phyloP scores from a whole-genome alignment of 2,113 vertebrate genomes.

The Chionomys nivalis region DNA sequence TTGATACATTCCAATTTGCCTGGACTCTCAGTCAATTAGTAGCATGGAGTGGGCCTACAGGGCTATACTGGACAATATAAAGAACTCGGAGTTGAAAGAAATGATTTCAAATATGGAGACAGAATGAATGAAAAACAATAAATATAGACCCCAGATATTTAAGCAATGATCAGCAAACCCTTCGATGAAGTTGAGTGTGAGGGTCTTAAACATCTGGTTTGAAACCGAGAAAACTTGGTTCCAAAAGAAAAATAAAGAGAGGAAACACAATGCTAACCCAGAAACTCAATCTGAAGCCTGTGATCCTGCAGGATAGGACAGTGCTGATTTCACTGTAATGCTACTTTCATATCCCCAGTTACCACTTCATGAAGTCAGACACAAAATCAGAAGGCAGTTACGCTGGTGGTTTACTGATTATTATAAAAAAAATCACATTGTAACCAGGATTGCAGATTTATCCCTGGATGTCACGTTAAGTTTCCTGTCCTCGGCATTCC shows the following conservation, averaged over 20 bases:
- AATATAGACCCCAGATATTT: not conserved
- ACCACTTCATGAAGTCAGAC: not conserved
- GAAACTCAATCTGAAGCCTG: not conserved
- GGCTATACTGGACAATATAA: not conserved
- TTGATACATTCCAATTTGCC: not conserved
- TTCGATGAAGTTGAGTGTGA: not conserved
- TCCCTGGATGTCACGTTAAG: not conserved
- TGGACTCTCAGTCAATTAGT: no score
- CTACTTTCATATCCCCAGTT: not conserved
- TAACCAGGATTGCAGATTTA: not conserved
- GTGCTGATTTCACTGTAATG: not conserved
- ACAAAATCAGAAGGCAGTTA: not conserved
- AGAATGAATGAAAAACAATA: not conserved
- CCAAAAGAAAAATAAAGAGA: not conserved
- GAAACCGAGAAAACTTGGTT: not conserved
- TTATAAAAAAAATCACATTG: not conserved
- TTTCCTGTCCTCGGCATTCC: not conserved
- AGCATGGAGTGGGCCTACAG: not conserved
- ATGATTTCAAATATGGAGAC: not conserved
- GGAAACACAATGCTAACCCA: not conserved
- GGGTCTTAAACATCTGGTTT: not conserved
- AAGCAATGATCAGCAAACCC: not conserved
- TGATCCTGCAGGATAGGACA: not conserved
- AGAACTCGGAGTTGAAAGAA: not conserved
- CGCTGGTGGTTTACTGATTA: not conserved